Base-by-base conservation (phyloP, 2,113 vertebrate species). In the Dendropsophus ebraccatus region DNA sequence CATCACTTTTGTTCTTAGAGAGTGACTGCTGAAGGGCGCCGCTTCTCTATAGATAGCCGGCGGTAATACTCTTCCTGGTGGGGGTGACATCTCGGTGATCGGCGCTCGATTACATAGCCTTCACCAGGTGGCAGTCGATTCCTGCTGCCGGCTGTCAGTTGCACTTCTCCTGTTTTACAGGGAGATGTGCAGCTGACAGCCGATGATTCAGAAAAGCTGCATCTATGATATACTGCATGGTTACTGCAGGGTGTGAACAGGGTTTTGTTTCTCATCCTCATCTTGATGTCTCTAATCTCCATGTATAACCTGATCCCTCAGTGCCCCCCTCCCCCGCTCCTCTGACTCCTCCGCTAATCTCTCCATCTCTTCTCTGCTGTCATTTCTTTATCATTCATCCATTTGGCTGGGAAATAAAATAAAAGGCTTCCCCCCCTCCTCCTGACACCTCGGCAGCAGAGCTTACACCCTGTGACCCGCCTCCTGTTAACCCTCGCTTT, bases 401-500 rank as follows among this genome's bases (percentile, higher is more conserved):
- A 83, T 80, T 88, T 88, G 4, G 41, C n/a, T n/a, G n/a, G n/a
- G n/a, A n/a, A n/a, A n/a, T n/a, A n/a, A n/a, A n/a, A n/a, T n/a
- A n/a, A n/a, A n/a, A n/a, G 41, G 41, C 41, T 41, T 41, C 8
- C 3, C 41, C 72, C 16, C 65, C 4, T 17, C 62, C 85, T 84
- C 86, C 91, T 11, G 93, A 88, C 92, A 94, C 83, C 90, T 90
- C 94, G 16, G 89, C 87, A 41, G 88, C 88, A 28, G 91, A 91
- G 52, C 90, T 91, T 65, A 88, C 90, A 85, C 88, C 94, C 88
- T 91, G 91, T 54, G 87, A 89, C 92, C 91, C 91, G 52, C 87
- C 89, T 93, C 91, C 92, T 89, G 91, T 91, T 87, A 90, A 91
- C 91, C 91, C 90, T 90, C 90, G 73, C 89, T 94, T 95, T 86